These are phyloP conservation scores for Paramuricea clavata DNA, from an alignment of 92 coral and sea anemone species.

Conservation along the genomic window DNA sequence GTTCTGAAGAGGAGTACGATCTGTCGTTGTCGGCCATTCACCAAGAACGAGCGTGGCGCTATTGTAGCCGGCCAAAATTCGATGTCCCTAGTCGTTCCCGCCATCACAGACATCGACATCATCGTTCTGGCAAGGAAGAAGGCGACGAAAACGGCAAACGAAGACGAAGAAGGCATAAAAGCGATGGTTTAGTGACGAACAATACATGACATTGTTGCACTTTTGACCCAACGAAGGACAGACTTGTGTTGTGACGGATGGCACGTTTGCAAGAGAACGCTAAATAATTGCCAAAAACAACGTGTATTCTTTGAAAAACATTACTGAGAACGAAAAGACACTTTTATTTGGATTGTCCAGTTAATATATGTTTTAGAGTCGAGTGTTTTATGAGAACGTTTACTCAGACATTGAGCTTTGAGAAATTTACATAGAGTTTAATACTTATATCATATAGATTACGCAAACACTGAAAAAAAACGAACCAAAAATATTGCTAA, in stretches of 20 bases:
- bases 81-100: background rate
- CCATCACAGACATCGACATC: slow-evolving; percentile 27
- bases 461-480: too few relatives aligned
- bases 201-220: background rate
- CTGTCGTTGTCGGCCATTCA: slow-evolving; percentile 84
- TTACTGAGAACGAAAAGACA: too few relatives aligned
- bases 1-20: slow-evolving; percentile 72
- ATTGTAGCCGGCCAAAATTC: slow-evolving; percentile 34
- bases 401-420: background rate
- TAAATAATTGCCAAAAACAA: background rate
- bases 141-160: background rate
- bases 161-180: slow-evolving; percentile 32
- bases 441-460: too few relatives aligned
- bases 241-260: background rate
- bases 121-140: background rate
- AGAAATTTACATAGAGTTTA: too few relatives aligned
- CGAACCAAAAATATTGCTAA: too few relatives aligned
- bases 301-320: background rate
- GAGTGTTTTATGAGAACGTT: background rate
- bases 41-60: slow-evolving; percentile 81
- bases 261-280: background rate
- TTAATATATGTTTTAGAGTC: background rate
- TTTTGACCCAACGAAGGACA: background rate
- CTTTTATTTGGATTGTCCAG: too few relatives aligned
- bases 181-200: background rate